phyloP scores from a whole-genome alignment of 2,888 invertebrate genomes.

The Pammene fasciana region DNA sequence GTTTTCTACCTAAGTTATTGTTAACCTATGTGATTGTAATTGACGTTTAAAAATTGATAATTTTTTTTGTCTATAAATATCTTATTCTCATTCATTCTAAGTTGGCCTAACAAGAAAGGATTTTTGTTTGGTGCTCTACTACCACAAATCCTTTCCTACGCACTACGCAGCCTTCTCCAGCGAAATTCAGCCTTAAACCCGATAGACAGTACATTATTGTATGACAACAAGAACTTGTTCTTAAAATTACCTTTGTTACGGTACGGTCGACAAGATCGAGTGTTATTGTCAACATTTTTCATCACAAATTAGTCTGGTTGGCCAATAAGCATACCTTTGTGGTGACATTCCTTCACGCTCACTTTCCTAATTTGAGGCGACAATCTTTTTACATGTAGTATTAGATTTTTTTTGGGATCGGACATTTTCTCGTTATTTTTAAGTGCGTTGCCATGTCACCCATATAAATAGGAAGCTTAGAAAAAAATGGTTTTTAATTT shows the following conservation, averaged over 20 bases:
- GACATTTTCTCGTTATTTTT: neutral
- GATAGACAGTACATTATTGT: neutral
- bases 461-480: no score
- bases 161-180: no score
- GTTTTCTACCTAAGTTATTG: no score
- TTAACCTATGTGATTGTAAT: no score
- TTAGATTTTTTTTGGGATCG: constrained; percentile 1
- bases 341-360: constrained; percentile 54
- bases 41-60: no score
- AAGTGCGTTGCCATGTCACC: no score
- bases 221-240: constrained; percentile 4
- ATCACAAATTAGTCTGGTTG: constrained; percentile 35
- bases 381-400: constrained; percentile 40
- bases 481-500: no score
- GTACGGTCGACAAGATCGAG: constrained; percentile 5
- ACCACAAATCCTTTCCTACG: no score
- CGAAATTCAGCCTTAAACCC: neutral
- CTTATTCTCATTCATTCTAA: no score
- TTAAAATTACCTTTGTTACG: constrained; percentile 16
- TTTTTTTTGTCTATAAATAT: no score
- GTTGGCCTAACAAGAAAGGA: no score
- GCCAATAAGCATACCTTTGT: constrained; percentile 37
- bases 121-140: no score
- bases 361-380: constrained; percentile 50
- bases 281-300: constrained; percentile 31